Percentiles rank a stretch among this genome's conserved stretches.
Evolutionary conservation across 2,113 vertebrate species (phyloP).

Genomic region (Chaenogobius annularis): DNA sequence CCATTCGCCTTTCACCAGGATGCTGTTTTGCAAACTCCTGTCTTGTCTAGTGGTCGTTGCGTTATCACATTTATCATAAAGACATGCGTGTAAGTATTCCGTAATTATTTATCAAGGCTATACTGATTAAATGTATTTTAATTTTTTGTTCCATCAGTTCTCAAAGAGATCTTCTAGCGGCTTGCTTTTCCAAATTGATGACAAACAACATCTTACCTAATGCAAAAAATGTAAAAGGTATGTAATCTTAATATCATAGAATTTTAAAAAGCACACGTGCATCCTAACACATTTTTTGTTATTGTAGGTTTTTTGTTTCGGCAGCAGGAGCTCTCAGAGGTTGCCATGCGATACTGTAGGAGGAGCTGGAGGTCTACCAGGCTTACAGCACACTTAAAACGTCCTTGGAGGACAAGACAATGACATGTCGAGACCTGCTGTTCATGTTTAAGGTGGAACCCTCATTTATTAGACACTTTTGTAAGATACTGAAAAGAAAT

Average conservation of each 20-base stretch:
- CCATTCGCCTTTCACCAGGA: constrained; percentile 76
- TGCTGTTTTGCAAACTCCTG: constrained; percentile 82
- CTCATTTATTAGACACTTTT: background rate
- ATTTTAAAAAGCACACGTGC: background rate
- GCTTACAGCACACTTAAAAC: constrained; percentile 47
- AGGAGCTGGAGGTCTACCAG: constrained; percentile 82
- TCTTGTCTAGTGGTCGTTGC: constrained; percentile 81
- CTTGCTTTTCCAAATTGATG: constrained; percentile 85
- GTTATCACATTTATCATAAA: constrained; percentile 78
- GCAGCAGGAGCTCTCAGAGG: constrained; percentile 45
- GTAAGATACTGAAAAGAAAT: background rate
- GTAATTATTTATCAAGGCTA: background rate
- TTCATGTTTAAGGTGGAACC: constrained; percentile 84
- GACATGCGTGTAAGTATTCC: constrained; percentile 77
- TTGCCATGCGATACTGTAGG: constrained; percentile 63
- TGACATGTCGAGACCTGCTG: constrained; percentile 85
- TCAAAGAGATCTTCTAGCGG: constrained; percentile 63
- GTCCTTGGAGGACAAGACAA: constrained; percentile 56
- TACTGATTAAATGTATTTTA: constrained; percentile 1
- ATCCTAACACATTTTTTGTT: background rate
- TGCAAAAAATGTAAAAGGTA: constrained; percentile 82
- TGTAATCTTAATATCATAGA: background rate
- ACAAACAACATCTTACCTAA: constrained; percentile 80
- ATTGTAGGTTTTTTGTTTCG: constrained; percentile 81
- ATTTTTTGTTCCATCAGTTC: constrained; percentile 64